These are phyloP conservation scores for Phyllotreta striolata DNA, from an alignment of 2,888 invertebrate genomes.

Conservation along the genomic window DNA sequence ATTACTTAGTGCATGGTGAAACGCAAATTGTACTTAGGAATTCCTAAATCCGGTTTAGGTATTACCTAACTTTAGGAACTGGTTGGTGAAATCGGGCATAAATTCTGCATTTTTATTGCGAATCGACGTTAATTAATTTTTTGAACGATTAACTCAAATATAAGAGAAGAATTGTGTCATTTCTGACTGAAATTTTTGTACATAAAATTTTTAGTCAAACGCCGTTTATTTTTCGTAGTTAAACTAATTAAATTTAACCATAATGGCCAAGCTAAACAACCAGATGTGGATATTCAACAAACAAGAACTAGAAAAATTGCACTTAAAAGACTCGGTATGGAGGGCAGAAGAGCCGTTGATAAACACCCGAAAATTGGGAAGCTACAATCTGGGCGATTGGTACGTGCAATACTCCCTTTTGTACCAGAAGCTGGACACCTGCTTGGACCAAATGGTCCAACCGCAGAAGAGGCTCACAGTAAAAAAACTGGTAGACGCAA, in stretches of 20 bases:
- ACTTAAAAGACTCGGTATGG: slow-evolving; percentile 57
- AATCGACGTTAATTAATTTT: too few species aligned
- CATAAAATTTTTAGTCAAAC: slow-evolving; percentile 38
- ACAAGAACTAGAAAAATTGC: slow-evolving; percentile 58
- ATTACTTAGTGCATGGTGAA: too few species aligned
- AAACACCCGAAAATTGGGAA: slow-evolving; percentile 63
- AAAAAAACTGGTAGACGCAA: slow-evolving; percentile 67
- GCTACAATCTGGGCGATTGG: slow-evolving; percentile 63
- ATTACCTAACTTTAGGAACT: too few species aligned
- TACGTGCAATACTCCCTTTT: slow-evolving; percentile 65
- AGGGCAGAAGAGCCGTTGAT: slow-evolving; percentile 45
- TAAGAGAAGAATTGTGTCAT: background rate
- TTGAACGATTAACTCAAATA: background rate
- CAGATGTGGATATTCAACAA: slow-evolving; percentile 63
- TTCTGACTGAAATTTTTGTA: background rate
- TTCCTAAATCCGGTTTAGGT: too few species aligned
- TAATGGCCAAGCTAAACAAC: slow-evolving; percentile 57
- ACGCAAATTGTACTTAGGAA: too few species aligned
- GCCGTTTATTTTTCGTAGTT: slow-evolving; percentile 56
- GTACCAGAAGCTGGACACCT: slow-evolving; percentile 67
- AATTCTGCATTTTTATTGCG: slow-evolving; percentile 1
- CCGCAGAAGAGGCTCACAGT: slow-evolving; percentile 68
- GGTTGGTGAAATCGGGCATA: slow-evolving; percentile 2
- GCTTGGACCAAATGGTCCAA: slow-evolving; percentile 70
- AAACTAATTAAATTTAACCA: background rate